Conservation (phyloP, 2,113 vertebrate genomes). For the Myrmecophaga tridactyla region DNA sequence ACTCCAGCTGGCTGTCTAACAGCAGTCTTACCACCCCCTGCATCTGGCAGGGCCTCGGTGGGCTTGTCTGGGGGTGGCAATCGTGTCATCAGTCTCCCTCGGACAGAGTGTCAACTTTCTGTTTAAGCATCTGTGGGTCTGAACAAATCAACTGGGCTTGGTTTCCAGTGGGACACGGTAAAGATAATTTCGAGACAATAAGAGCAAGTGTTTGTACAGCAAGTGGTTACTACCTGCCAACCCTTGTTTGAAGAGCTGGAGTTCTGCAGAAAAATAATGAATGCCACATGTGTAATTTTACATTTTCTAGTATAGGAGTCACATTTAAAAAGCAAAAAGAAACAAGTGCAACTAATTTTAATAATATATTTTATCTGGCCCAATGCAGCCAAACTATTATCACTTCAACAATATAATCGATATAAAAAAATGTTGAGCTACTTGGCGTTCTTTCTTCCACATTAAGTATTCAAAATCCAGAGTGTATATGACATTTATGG, state of each 20-base stretch:
- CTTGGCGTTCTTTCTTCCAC: background rate
- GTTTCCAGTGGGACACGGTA: background rate
- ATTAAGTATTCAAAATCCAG: background rate
- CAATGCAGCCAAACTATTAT: background rate
- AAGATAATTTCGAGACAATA: background rate
- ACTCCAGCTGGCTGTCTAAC: too few relatives aligned
- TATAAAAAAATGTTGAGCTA: background rate
- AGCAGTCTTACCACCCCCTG: rapidly evolving
- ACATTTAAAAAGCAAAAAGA: background rate
- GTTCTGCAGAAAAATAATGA: rapidly evolving
- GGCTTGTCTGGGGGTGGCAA: background rate
- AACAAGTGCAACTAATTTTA: background rate
- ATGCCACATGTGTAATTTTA: rapidly evolving
- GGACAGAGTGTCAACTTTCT: background rate
- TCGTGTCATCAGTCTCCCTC: background rate
- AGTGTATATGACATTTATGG: background rate
- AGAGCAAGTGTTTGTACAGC: background rate
- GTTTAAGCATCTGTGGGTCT: background rate
- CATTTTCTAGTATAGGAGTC: background rate
- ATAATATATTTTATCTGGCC: background rate
- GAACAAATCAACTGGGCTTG: background rate
- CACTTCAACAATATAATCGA: background rate
- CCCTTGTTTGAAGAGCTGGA: background rate
- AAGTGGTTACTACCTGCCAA: rapidly evolving
- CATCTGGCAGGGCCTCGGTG: background rate